Conservation (phyloP, 2,797 vertebrate species). For the Lateolabrax maculatus region DNA sequence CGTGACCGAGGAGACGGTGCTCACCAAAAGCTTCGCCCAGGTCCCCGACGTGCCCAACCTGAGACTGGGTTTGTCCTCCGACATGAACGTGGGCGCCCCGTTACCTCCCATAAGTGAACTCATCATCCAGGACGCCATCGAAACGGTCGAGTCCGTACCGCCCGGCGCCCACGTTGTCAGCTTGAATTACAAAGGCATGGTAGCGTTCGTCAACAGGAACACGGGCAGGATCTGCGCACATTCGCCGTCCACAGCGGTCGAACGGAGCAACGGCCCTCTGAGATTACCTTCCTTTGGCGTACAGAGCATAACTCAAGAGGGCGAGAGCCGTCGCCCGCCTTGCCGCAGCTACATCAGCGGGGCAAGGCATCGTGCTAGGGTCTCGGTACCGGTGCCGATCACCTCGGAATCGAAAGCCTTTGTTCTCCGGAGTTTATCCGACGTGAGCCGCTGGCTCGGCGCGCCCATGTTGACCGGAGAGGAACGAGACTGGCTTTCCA, state of each 20-base stretch:
- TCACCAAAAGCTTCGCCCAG: background rate
- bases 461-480: background rate
- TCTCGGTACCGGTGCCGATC: background rate
- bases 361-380: background rate
- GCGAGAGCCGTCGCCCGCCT: background rate
- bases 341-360: background rate
- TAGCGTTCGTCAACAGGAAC: background rate
- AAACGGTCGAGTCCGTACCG: background rate
- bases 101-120: background rate
- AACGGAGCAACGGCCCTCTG: background rate
- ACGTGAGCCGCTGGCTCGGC: background rate
- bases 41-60: background rate
- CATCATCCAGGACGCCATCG: accelerated
- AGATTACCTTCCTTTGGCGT: background rate
- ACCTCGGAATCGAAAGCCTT: background rate
- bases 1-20: background rate
- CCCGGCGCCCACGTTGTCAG: background rate
- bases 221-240: background rate
- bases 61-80: background rate
- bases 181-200: conserved; percentile 1
- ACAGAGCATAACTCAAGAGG: background rate
- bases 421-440: background rate
- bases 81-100: conserved; percentile 7
- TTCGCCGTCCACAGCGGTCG: background rate
- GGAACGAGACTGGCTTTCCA: background rate